Evolutionary conservation across 64 coral and sea anemone genomes (phyloP).

Genomic region (Stylophora pistillata): DNA sequence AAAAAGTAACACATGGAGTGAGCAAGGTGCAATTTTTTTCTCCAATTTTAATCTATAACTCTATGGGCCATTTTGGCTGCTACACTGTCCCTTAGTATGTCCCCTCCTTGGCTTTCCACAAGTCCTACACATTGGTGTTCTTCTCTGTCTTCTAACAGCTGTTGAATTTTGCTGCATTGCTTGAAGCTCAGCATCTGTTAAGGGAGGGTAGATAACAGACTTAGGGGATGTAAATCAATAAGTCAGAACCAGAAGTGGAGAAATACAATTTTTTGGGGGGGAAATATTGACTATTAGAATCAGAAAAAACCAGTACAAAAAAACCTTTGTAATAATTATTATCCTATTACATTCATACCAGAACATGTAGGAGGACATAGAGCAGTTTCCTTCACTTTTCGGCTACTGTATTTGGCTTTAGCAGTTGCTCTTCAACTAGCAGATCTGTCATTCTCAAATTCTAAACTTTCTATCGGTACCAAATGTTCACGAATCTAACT

Average conservation of each 20-base stretch:
- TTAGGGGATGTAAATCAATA: neutral
- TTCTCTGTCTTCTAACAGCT: neutral
- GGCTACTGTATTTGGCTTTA: neutral
- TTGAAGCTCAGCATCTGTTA: slow-evolving; percentile 14
- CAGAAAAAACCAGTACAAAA: no score
- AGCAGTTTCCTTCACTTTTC: slow-evolving; percentile 6
- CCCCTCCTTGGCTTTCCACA: slow-evolving; percentile 13
- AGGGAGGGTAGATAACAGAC: neutral
- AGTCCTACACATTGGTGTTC: neutral
- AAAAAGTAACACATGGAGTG: no score
- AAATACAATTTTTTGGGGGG: neutral
- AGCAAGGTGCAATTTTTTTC: no score
- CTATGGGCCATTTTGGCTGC: neutral
- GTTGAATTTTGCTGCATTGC: neutral
- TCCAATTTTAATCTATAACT: no score
- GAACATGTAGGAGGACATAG: slow-evolving; percentile 38
- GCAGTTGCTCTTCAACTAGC: neutral
- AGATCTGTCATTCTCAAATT: no score
- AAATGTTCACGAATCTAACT: no score
- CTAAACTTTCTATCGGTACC: no score
- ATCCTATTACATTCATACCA: no score
- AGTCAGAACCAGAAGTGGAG: neutral
- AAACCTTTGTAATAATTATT: no score
- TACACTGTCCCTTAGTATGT: slow-evolving; percentile 4
- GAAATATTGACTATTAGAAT: no score